phyloP scores from a whole-genome alignment of 2,113 vertebrate species.

The Phalacrocorax aristotelis region DNA sequence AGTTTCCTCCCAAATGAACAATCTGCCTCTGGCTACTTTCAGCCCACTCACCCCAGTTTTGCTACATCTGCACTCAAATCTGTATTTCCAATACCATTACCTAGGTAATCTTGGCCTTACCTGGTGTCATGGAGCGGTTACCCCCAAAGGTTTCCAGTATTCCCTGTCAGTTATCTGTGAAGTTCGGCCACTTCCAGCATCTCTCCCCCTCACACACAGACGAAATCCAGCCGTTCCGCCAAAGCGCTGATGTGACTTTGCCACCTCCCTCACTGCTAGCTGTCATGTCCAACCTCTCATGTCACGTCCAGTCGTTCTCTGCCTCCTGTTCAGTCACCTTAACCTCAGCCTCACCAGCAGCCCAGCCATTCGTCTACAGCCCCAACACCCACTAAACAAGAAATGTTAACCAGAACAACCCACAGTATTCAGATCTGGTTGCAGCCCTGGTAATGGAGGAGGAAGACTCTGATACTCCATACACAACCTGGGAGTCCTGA shows the following conservation, averaged over 20 bases:
- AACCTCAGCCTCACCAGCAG: neutral
- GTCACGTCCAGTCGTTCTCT: rapidly evolving
- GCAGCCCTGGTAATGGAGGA: neutral
- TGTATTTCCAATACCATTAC: neutral
- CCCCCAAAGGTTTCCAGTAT: neutral
- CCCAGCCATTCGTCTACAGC: neutral
- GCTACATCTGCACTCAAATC: neutral
- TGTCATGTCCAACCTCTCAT: neutral
- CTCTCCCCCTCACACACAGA: rapidly evolving
- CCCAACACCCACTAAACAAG: neutral
- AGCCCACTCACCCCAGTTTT: neutral
- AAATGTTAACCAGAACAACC: neutral
- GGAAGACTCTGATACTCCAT: neutral
- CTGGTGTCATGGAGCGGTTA: neutral
- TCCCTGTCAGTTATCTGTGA: neutral
- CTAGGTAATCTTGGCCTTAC: no score
- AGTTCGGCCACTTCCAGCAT: neutral
- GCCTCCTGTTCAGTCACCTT: neutral
- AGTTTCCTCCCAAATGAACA: neutral
- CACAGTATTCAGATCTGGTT: rapidly evolving
- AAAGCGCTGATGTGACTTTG: neutral
- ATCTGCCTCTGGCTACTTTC: no score
- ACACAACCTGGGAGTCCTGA: neutral
- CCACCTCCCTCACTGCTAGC: neutral
- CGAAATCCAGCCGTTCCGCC: neutral